Evolutionary conservation across 2,888 invertebrate species (phyloP), one percentile per base, ranked within the genome.

Genomic region (Drosophila putrida): DNA sequence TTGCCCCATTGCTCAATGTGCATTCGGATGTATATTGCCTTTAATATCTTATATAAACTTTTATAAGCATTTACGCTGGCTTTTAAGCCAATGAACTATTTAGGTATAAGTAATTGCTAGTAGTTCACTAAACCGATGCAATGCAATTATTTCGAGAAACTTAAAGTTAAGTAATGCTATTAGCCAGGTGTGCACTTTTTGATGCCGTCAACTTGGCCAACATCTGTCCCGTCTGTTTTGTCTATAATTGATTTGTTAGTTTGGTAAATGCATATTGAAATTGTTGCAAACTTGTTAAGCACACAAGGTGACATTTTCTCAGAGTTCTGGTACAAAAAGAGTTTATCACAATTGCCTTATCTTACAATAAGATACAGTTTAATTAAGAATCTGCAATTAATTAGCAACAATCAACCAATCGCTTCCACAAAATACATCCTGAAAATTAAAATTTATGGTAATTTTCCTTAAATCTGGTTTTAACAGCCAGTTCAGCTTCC

Each of bases 51-150:
- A 25, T 20, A 33, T 33, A 4, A 49, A 35, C 33, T 35, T 35
- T 35, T 6, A 6, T 31, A 41, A 28, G 25, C 15, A 36, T 41
- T 27, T 20, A 4, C 9, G 35, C 25, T 35, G 41, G 15, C n/a
- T 27, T 4, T 41, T 54, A 25, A 51, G 73, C 69, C 74, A 73
- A 69, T 73, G 74, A 73, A 73, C 73, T 51, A 55, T 6, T 59
- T 25, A 50, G 46, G 13, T 15, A 27, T 11, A 28, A 44, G 25
- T 61, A 20, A 43, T 54, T 60, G 71, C 54, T 66, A 71, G 57
- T 33, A 38, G 35, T 15, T 36, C 10, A 5, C 5, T 27, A 9
- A 58, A 71, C 57, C 53, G 71, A 64, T 39, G 13, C 10, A 55
- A 55, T 55, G 54, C 54, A 43, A n/a, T 13, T 33, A 13, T 43